phyloP scores from a whole-genome alignment of 2,797 vertebrate genomes.

The Meriones psammophilus region DNA sequence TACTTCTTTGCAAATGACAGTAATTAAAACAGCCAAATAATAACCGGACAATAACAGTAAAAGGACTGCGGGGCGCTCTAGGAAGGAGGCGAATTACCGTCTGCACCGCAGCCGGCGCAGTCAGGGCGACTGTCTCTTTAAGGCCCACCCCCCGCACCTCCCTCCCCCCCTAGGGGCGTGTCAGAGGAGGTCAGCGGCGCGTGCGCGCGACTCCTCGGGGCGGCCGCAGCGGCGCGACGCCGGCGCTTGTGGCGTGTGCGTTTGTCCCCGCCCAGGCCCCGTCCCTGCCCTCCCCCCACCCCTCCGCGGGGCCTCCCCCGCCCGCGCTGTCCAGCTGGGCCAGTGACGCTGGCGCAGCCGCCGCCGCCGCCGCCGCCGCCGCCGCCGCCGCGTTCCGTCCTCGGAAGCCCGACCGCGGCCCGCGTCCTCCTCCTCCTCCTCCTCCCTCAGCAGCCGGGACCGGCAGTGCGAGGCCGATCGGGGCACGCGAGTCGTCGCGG shows the following conservation, averaged over 20 bases:
- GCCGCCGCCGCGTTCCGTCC: constrained; percentile 61
- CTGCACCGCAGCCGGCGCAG: fast-evolving
- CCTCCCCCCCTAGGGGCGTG: background rate
- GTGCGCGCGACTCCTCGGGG: constrained; percentile 46
- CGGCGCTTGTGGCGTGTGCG: constrained; percentile 70
- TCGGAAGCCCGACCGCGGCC: constrained; percentile 51
- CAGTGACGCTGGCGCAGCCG: constrained; percentile 69
- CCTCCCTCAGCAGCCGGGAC: background rate
- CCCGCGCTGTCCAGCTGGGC: constrained; percentile 75
- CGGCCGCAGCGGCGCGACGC: constrained; percentile 56
- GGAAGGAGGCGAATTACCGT: background rate
- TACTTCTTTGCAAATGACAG: constrained; percentile 37
- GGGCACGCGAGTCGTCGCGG: constrained; percentile 71
- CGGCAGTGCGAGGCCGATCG: constrained; percentile 50
- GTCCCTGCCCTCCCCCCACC: background rate
- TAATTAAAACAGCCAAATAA: constrained; percentile 16
- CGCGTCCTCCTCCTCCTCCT: background rate
- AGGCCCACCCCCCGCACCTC: background rate
- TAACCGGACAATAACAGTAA: background rate
- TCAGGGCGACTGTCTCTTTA: constrained; percentile 72
- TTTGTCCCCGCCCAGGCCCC: constrained; percentile 61
- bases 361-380: background rate
- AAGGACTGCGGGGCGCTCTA: background rate
- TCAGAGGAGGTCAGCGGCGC: background rate
- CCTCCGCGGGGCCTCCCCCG: constrained; percentile 52